Evolutionary conservation across 2,888 invertebrate species (phyloP).

Genomic region (Ctena decussata): DNA sequence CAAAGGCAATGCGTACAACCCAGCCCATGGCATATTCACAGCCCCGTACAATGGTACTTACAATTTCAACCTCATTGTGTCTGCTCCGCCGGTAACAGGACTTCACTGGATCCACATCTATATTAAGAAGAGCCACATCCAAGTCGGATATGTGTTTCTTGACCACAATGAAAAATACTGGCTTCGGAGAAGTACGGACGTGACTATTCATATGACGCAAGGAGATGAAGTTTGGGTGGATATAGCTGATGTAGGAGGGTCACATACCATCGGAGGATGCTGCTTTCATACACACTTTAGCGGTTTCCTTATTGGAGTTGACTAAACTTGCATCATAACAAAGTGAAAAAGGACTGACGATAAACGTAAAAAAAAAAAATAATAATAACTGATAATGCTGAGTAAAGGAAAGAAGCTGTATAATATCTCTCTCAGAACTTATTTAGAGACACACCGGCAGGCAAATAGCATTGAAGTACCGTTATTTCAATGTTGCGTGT

Average conservation of each 20-base stretch:
- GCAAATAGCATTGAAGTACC: too few relatives aligned
- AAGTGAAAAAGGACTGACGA: too few relatives aligned
- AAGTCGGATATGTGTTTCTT: slow-evolving; percentile 16
- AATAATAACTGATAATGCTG: too few relatives aligned
- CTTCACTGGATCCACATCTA: slow-evolving; percentile 13
- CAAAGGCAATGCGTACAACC: slow-evolving; percentile 3
- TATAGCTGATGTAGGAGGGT: neutral
- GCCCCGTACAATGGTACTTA: slow-evolving; percentile 15
- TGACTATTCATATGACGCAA: neutral
- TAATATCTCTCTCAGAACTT: too few relatives aligned
- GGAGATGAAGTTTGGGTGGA: slow-evolving; percentile 15
- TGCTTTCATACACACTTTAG: slow-evolving; percentile 18
- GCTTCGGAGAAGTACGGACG: neutral
- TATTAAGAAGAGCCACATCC: neutral
- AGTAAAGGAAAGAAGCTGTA: too few relatives aligned
- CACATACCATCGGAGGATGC: slow-evolving; percentile 4
- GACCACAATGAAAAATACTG: neutral
- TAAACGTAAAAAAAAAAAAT: too few relatives aligned
- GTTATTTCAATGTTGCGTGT: too few relatives aligned
- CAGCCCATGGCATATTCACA: neutral
- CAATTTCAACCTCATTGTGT: slow-evolving; percentile 11
- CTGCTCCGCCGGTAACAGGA: neutral
- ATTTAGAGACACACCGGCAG: too few relatives aligned
- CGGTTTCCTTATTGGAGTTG: slow-evolving; percentile 18
- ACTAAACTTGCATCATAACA: too few relatives aligned